Base-by-base conservation (phyloP, 2,113 vertebrate genomes). In the Toxostoma redivivum region DNA sequence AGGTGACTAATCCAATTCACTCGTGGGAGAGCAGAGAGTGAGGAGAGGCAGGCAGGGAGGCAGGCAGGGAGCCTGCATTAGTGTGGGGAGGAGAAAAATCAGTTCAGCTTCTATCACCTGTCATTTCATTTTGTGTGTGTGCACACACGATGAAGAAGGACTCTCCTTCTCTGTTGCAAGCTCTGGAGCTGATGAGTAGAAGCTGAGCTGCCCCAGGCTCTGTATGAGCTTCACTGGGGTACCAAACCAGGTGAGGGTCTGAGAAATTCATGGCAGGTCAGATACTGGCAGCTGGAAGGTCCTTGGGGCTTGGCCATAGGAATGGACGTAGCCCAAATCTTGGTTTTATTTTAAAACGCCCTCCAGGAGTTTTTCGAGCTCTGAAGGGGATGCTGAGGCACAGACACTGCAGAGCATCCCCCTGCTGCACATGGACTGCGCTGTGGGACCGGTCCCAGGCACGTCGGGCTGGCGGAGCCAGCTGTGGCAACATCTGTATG, bases 1-100 rank as follows among this genome's bases (percentile, higher is more conserved):
- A 98, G 97, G 97, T 98, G 98, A 98, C 98, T 98, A 98, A 98
- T 98, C 95, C 94, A 97, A 98, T 98, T 98, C 97, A 86, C 92
- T 96, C 25, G 61, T 96, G 94, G 94, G 91, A 96, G 90, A 64
- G 23, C 67, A 85, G 94, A 81, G 93, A 91, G 86, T 70, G 92
- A 67, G 38, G 90, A 72, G 85, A 27, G 12, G 67, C 74, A 45
- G 57, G 11, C 30, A 70, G 92, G 1, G 77, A n/a, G 16, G 71
- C 66, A 45, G 57, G n/a, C 35, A 62, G 44, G n/a, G 61, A 58
- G 83, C 27, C 54, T 69, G 54, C 2, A 3, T 45, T 53, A 28
- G 73, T 28, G 54, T 5, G 27, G 53, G 58, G 54, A 90, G 58
- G n/a, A 70, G 47, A 77, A 51, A 51, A 70, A 82, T 44, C 79